Evolutionary conservation across 2,888 invertebrate genomes (phyloP).

Genomic region (Eilema depressum): DNA sequence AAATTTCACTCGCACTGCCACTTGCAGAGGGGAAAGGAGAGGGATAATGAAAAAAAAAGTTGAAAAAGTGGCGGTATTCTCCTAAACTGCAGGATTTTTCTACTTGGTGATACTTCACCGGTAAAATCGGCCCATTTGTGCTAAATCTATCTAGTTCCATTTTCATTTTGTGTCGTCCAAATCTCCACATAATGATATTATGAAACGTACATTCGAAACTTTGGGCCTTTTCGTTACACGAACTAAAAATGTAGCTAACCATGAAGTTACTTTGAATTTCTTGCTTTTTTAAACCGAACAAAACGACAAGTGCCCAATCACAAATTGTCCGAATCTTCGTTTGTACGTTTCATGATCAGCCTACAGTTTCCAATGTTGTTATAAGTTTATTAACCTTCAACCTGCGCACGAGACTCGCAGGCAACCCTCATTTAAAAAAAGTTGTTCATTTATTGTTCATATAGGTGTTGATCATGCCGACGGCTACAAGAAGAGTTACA

Average conservation of each 20-base stretch:
- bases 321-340: too few relatives aligned
- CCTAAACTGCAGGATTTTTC: not conserved
- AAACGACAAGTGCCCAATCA: too few relatives aligned
- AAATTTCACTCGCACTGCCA: not conserved
- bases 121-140: not conserved
- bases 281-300: too few relatives aligned
- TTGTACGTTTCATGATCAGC: not conserved
- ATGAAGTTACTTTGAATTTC: too few relatives aligned
- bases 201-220: not conserved
- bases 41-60: not conserved
- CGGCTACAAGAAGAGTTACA: conserved; percentile 93
- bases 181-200: not conserved
- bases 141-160: not conserved
- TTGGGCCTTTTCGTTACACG: too few relatives aligned
- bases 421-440: conserved; percentile 17
- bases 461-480: conserved; percentile 96
- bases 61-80: not conserved
- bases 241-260: too few relatives aligned
- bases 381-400: not conserved
- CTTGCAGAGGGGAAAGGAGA: not conserved
- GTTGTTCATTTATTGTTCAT: conserved; percentile 16
- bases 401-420: not conserved
- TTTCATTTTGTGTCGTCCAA: not conserved
- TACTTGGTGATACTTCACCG: not conserved
- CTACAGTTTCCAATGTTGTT: not conserved